Percentiles rank a stretch among this genome's conserved stretches.
Evolutionary conservation across 2,113 vertebrate species (phyloP).

Genomic region (Nibea albiflora): DNA sequence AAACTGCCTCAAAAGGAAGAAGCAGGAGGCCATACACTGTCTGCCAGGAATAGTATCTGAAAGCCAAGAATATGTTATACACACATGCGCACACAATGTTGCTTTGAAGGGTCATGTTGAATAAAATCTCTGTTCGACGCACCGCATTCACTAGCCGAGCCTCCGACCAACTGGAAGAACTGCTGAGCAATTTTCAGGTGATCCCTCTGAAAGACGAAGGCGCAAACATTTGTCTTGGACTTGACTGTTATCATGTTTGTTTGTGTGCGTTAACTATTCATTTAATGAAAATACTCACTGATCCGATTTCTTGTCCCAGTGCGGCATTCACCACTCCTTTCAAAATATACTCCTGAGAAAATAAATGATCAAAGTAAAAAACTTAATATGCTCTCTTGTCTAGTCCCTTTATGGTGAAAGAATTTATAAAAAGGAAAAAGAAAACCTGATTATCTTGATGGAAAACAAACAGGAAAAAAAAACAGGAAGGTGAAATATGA

Average conservation of each 20-base stretch:
- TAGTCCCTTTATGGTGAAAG: neutral
- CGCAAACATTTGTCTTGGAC: neutral
- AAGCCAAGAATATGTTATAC: conserved; percentile 43
- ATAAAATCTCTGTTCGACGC: conserved; percentile 54
- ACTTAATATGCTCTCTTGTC: neutral
- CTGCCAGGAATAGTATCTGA: conserved; percentile 97
- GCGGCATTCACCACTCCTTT: conserved; percentile 98
- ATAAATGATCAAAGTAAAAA: conserved; percentile 25
- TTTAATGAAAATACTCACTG: conserved; percentile 86
- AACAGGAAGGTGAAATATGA: neutral
- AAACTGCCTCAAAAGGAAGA: conserved; percentile 96
- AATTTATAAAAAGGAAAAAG: neutral
- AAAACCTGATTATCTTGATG: neutral
- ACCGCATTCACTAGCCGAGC: conserved; percentile 98
- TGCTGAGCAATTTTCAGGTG: conserved; percentile 97
- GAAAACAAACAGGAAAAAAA: neutral
- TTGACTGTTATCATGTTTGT: neutral
- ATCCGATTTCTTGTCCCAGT: conserved; percentile 94
- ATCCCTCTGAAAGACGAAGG: conserved; percentile 86
- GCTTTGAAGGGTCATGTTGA: neutral
- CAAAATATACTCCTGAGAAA: conserved; percentile 93
- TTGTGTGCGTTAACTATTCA: neutral
- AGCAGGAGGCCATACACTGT: conserved; percentile 98
- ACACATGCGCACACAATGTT: neutral
- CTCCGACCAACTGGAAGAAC: conserved; percentile 97